Evolutionary conservation across 2,888 invertebrate species (phyloP).

Genomic region (Microchrysa polita): DNA sequence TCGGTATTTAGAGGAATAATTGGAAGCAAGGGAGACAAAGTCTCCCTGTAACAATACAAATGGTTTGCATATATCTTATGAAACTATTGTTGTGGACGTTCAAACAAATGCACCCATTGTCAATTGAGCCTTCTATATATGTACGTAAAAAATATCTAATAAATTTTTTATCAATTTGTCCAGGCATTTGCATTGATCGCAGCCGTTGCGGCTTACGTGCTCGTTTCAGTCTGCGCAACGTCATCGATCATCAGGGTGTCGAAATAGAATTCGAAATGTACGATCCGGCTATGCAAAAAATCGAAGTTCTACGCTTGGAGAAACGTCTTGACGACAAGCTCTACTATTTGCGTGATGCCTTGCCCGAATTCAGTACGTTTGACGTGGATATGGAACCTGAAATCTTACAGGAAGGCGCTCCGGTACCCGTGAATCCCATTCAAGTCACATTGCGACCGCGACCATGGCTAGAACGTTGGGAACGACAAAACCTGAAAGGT

Average conservation of each 20-base stretch:
- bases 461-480: slow-evolving; percentile 95
- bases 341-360: slow-evolving; percentile 88
- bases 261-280: slow-evolving; percentile 79
- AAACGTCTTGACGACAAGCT: slow-evolving; percentile 91
- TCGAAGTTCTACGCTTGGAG: slow-evolving; percentile 92
- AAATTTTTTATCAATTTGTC: not conserved
- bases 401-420: slow-evolving; percentile 76
- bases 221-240: slow-evolving; percentile 88
- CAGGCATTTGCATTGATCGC: slow-evolving; percentile 89
- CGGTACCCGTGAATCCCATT: slow-evolving; percentile 81
- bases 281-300: slow-evolving; percentile 88
- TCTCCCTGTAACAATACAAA: no score
- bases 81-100: no score
- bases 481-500: slow-evolving; percentile 79
- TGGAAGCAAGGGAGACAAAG: no score
- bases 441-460: slow-evolving; percentile 78
- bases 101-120: no score
- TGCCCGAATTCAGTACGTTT: slow-evolving; percentile 91
- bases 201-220: slow-evolving; percentile 84
- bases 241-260: slow-evolving; percentile 87
- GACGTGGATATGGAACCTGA: slow-evolving; percentile 91
- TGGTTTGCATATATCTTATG: no score
- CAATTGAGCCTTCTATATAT: no score
- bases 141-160: no score
- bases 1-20: no score